Evolutionary conservation across 2,888 invertebrate species (phyloP), one percentile per base, ranked within the genome.

Genomic region (Lathronympha strigana): DNA sequence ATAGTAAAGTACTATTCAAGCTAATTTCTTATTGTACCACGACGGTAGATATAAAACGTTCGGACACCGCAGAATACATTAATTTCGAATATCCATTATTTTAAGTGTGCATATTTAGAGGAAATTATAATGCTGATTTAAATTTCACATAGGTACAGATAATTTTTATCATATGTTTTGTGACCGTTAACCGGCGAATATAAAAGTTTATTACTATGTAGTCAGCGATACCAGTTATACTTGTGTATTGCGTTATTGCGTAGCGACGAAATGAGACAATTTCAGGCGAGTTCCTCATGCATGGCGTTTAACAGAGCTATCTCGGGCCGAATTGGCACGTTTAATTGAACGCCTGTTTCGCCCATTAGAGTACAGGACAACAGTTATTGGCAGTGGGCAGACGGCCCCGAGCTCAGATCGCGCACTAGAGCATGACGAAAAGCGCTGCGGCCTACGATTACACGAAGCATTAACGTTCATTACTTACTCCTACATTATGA

Each of bases 321-420:
- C 82, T 83, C 75, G 75, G 76, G 73, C 78, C 79, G 82, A 87
- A 86, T 87, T 85, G 84, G 82, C 79, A 83, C 79, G 83, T 85
- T 87, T 86, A 89, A 89, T 90, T 88, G 85, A 86, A 88, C 84
- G 83, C 83, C 83, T 81, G 84, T 84, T 85, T 81, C 83, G 83
- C 78, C 84, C 83, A 87, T 88, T 87, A 87, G 78, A 77, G 79
- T 73, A 77, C 81, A 79, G 84, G 80, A 85, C 84, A 86, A 84
- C 84, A 83, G 84, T 84, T 85, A 88, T 85, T 86, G 84, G 80
- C 83, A 83, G 79, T 75, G 76, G 76, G 70, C 72, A 76, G 73
- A 71, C 75, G 68, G 61, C 61, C 50, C 60, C 49, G 62, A 57
- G 69, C 68, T 68, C 64, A 69, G 69, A 69, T 70, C 72, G 72